Evolutionary conservation across 2,797 vertebrate species (phyloP).

Genomic region (Poecilia wingei): DNA sequence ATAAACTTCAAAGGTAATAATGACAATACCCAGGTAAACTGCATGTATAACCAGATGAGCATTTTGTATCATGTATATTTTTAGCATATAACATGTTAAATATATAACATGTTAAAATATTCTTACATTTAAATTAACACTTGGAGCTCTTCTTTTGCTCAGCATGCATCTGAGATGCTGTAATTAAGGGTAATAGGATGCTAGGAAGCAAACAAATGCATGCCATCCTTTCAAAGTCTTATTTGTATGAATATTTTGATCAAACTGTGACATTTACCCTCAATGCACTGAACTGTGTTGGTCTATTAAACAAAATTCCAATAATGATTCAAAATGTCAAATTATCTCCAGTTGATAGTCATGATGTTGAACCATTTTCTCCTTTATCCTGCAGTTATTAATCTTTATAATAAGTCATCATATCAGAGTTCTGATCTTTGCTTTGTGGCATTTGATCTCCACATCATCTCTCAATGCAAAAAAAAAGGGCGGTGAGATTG

Average conservation of each 20-base stretch:
- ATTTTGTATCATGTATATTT: background rate
- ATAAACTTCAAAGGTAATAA: background rate
- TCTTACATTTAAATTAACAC: background rate
- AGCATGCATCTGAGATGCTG: background rate
- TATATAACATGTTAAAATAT: background rate
- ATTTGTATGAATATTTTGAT: background rate
- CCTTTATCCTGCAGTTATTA: slow-evolving; percentile 11
- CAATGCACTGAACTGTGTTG: background rate
- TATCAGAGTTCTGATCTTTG: slow-evolving; percentile 21
- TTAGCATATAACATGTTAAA: no score
- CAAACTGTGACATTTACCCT: background rate
- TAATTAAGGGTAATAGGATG: background rate
- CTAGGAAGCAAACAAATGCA: background rate
- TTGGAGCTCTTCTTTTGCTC: background rate
- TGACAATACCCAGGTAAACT: background rate
- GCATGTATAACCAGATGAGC: background rate
- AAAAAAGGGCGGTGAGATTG: background rate
- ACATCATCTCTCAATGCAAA: slow-evolving; percentile 14
- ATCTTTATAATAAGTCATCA: slow-evolving; percentile 13
- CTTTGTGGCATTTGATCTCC: slow-evolving; percentile 21
- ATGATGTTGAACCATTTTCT: background rate
- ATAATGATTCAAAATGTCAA: background rate
- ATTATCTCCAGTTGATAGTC: background rate
- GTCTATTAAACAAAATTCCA: background rate
- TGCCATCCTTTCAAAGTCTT: background rate